Evolutionary conservation across 2,113 vertebrate species (phyloP).

Genomic region (Mobula hypostoma): DNA sequence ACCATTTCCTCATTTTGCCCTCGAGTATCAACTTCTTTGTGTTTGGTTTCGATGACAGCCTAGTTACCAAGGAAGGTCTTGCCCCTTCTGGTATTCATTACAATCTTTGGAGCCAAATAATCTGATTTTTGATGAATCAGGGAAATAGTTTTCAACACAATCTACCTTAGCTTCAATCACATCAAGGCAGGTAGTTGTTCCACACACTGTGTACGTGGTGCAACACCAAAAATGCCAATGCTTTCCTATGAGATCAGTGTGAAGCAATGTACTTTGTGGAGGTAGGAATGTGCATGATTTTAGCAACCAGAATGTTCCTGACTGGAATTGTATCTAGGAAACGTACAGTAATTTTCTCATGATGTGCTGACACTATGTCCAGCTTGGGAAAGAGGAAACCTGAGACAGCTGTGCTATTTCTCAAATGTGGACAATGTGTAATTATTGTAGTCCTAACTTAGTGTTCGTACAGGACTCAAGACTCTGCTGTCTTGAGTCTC

Average conservation of each 20-base stretch:
- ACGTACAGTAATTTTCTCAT: not conserved
- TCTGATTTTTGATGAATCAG: not conserved
- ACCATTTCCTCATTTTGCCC: too few relatives aligned
- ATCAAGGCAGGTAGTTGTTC: not conserved
- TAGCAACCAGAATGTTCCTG: not conserved
- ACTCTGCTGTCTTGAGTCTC: too few relatives aligned
- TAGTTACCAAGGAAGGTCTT: not conserved
- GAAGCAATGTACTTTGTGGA: not conserved
- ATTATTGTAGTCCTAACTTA: not conserved
- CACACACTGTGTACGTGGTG: not conserved
- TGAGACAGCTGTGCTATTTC: not conserved
- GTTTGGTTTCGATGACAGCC: not conserved
- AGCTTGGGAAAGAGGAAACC: not conserved
- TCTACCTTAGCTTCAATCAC: not conserved
- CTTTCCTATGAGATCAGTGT: not conserved
- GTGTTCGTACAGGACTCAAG: not conserved
- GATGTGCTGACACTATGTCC: not conserved
- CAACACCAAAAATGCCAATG: not conserved
- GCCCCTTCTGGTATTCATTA: not conserved
- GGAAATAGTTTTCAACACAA: not conserved
- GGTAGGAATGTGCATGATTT: not conserved
- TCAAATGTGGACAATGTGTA: not conserved
- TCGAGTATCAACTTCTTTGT: too few relatives aligned
- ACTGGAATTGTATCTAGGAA: not conserved
- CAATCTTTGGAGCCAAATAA: not conserved